These are phyloP conservation scores for Euglossa dilemma DNA, from an alignment of 1,140 invertebrate species.

Conservation along the genomic window DNA sequence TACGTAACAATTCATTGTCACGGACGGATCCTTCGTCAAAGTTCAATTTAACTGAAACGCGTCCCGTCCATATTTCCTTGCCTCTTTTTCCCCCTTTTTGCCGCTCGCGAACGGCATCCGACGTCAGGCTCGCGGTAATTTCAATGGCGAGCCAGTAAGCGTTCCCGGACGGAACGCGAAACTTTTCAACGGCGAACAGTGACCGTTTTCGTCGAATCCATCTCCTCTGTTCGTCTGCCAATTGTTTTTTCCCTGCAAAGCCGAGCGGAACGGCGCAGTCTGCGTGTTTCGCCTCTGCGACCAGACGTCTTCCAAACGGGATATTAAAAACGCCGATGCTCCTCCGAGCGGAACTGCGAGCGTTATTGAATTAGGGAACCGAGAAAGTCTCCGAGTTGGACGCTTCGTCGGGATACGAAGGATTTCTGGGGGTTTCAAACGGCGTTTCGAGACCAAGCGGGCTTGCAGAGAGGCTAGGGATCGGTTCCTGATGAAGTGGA, in stretches of 20 bases:
- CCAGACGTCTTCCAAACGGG: background rate
- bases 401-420: background rate
- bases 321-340: constrained; percentile 17
- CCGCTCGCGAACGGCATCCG: background rate
- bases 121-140: background rate
- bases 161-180: background rate
- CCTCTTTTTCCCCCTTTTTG: too few species aligned
- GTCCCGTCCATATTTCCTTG: constrained; percentile 28
- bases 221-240: background rate
- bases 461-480: too few species aligned
- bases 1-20: constrained; percentile 43
- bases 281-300: background rate
- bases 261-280: background rate
- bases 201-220: constrained; percentile 12
- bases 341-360: background rate
- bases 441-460: background rate
- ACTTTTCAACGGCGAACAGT: constrained; percentile 1
- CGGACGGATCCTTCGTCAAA: constrained; percentile 43
- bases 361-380: constrained; percentile 17
- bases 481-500: too few species aligned
- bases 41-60: constrained; percentile 46
- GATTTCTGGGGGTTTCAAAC: background rate
- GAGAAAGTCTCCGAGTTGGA: too few species aligned
- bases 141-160: background rate
- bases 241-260: constrained; percentile 15